Conservation (phyloP, 2,797 vertebrate species). For the Peromyscus melanophrys region DNA sequence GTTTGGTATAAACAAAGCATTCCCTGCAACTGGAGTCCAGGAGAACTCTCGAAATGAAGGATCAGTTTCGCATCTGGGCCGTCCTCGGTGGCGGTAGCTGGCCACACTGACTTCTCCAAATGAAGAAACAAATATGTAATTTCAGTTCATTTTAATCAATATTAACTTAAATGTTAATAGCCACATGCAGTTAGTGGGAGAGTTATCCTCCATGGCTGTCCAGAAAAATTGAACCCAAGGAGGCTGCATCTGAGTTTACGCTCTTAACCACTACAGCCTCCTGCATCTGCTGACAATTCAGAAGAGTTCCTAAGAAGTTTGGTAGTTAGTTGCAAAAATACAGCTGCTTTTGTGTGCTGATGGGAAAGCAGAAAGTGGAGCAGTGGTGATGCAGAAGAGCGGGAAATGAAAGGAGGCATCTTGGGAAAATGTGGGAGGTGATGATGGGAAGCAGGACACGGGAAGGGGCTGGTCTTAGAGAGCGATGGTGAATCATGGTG, state of each 20-base stretch:
- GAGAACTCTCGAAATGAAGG: neutral
- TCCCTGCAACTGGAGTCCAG: neutral
- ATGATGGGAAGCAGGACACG: neutral
- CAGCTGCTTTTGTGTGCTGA: slow-evolving; percentile 24
- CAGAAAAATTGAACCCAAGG: neutral
- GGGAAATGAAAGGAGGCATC: neutral
- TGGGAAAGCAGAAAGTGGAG: slow-evolving; percentile 34
- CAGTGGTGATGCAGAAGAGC: neutral
- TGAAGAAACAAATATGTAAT: neutral
- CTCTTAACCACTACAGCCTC: neutral
- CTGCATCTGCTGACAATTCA: neutral
- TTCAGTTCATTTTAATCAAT: slow-evolving; percentile 42
- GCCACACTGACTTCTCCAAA: neutral
- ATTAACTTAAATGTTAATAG: slow-evolving; percentile 32
- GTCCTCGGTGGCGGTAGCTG: neutral
- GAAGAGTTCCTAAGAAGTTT: neutral
- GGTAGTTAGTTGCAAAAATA: neutral
- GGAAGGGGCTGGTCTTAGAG: neutral
- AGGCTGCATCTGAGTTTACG: neutral
- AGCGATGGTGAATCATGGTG: neutral
- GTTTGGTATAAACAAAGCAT: neutral
- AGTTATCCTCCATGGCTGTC: too few relatives aligned
- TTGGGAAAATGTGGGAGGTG: neutral
- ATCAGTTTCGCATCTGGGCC: neutral
- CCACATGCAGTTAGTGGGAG: neutral